phyloP scores from a whole-genome alignment of 2,888 invertebrate genomes.

The Trichopria drosophilae region DNA sequence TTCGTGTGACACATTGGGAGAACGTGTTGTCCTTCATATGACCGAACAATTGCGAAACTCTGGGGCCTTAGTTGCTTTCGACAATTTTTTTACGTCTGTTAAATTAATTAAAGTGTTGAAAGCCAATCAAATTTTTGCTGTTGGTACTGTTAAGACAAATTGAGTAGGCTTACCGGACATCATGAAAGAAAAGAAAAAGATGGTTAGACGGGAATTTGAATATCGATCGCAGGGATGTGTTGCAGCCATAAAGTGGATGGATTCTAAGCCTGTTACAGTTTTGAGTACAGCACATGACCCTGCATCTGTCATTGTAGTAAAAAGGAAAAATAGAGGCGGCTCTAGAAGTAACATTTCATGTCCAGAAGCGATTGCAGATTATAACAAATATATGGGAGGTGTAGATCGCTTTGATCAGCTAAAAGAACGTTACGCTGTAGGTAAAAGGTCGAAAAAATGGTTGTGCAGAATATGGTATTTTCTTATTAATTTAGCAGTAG shows the following conservation, averaged over 20 bases:
- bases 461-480: constrained; percentile 22
- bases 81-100: constrained; percentile 19
- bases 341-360: constrained; percentile 9
- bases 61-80: constrained; percentile 19
- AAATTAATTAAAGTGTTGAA: constrained; percentile 8
- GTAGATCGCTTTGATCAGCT: constrained; percentile 22
- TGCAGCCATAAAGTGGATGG: constrained; percentile 26
- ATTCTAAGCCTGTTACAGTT: constrained; percentile 22
- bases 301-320: constrained; percentile 6
- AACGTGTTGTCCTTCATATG: constrained; percentile 21
- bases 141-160: constrained; percentile 10
- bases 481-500: constrained; percentile 19
- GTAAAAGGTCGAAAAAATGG: constrained; percentile 19
- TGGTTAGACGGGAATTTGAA: constrained; percentile 11
- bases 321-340: constrained; percentile 8
- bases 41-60: not conserved
- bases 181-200: constrained; percentile 5
- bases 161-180: constrained; percentile 10
- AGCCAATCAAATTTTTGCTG: constrained; percentile 11
- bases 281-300: constrained; percentile 17
- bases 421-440: constrained; percentile 6
- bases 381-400: too few relatives aligned
- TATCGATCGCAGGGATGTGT: constrained; percentile 13
- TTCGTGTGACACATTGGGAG: constrained; percentile 9
- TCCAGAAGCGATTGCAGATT: constrained; percentile 13